A percentile compares a stretch with the other conserved stretches of the same genome.
Evolutionary conservation across 2,113 vertebrate genomes (phyloP).

Genomic region (Notechis scutatus): DNA sequence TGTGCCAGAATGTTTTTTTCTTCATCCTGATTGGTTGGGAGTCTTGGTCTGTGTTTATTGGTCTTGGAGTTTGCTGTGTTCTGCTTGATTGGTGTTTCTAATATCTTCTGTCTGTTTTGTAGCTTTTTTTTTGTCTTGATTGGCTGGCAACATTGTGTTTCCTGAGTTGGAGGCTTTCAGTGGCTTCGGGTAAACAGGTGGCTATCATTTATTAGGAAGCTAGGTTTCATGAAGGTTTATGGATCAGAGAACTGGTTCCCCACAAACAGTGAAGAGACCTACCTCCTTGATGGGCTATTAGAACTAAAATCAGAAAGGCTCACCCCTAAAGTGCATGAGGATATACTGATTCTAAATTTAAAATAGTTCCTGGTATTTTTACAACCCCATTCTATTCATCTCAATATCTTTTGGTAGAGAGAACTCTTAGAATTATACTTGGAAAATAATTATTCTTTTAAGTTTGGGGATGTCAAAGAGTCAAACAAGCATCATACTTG

Average conservation of each 20-base stretch:
- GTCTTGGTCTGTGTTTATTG: too few species aligned
- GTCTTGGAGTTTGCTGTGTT: too few species aligned
- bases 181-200: too few species aligned
- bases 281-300: background rate
- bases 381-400: background rate
- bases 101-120: too few species aligned
- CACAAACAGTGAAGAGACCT: background rate
- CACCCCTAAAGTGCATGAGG: background rate
- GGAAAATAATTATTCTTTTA: background rate
- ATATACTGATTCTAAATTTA: background rate
- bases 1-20: too few species aligned
- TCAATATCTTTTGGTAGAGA: background rate
- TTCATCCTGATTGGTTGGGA: too few species aligned
- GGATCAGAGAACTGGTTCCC: background rate
- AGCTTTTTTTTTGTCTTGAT: too few species aligned
- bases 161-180: too few species aligned
- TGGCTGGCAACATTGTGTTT: too few species aligned
- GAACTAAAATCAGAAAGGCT: background rate
- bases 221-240: background rate
- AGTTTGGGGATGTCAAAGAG: background rate
- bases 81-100: too few species aligned
- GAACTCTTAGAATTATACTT: background rate
- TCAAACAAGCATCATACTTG: background rate
- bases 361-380: background rate
- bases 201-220: too few species aligned